Conservation (phyloP, 92 coral and sea anemone genomes). For the Zoanthus gigantus region DNA sequence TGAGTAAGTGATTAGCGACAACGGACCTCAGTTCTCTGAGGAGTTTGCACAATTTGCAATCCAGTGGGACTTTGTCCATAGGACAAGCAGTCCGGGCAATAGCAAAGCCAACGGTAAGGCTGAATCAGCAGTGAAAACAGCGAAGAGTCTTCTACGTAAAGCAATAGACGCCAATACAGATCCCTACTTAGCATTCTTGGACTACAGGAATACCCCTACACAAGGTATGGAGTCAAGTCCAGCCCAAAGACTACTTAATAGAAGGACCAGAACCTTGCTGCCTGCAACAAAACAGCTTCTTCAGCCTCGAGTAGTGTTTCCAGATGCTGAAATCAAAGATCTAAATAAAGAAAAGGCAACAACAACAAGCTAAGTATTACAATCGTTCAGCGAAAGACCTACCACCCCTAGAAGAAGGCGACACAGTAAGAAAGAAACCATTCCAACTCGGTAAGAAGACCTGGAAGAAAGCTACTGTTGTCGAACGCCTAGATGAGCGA, state of each 20-base stretch:
- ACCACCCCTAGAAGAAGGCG: conserved; percentile 46
- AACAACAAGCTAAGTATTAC: neutral
- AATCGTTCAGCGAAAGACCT: conserved; percentile 8
- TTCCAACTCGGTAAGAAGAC: conserved; percentile 46
- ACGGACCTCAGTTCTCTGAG: conserved; percentile 61
- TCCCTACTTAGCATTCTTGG: neutral
- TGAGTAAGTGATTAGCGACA: conserved; percentile 41
- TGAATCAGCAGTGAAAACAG: conserved; percentile 50
- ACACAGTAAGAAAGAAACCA: conserved; percentile 46
- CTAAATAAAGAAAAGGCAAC: neutral
- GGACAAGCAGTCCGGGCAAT: conserved; percentile 56
- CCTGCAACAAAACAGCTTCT: neutral
- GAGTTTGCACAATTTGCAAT: conserved; percentile 50
- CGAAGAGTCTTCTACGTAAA: conserved; percentile 53
- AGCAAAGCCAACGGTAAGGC: conserved; percentile 65
- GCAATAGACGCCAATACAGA: conserved; percentile 42
- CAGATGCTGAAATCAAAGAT: neutral
- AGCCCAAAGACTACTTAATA: no score
- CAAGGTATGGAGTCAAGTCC: conserved; percentile 31
- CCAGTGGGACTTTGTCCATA: conserved; percentile 57
- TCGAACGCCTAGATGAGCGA: conserved; percentile 43
- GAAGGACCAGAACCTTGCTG: conserved; percentile 23
- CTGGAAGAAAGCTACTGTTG: conserved; percentile 44
- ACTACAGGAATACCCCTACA: conserved; percentile 52
- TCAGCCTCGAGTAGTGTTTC: neutral